Evolutionary conservation across 1,140 invertebrate species (phyloP).

Genomic region (Drosophila cardini): DNA sequence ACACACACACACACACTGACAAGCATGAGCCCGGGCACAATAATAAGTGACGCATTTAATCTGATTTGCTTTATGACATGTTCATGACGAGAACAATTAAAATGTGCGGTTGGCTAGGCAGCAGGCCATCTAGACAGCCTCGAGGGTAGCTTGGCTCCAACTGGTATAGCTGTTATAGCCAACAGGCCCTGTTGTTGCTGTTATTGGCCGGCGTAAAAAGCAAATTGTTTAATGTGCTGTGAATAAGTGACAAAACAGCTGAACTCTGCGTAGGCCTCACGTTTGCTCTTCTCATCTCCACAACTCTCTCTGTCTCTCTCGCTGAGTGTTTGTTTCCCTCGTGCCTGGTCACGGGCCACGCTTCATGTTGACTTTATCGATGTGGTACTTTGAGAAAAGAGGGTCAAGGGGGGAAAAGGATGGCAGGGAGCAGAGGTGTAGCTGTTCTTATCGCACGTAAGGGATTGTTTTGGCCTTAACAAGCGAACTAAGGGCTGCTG

Average conservation of each 20-base stretch:
- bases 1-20: conserved; percentile 13
- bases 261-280: conserved; percentile 62
- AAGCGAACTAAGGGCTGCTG: conserved; percentile 45
- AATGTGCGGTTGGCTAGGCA: conserved; percentile 81
- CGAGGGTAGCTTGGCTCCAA: conserved; percentile 3
- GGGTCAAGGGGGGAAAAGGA: background rate
- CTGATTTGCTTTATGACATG: conserved; percentile 83
- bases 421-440: background rate
- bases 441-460: conserved; percentile 70
- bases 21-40: conserved; percentile 49
- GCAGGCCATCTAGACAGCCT: conserved; percentile 39
- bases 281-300: background rate
- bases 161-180: background rate
- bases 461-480: conserved; percentile 55
- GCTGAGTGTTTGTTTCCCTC: conserved; percentile 4
- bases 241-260: conserved; percentile 83
- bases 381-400: background rate
- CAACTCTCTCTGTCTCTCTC: background rate
- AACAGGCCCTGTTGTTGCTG: conserved; percentile 41
- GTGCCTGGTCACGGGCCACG: conserved; percentile 54
- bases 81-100: conserved; percentile 83
- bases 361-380: conserved; percentile 66
- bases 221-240: conserved; percentile 83
- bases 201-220: conserved; percentile 78
- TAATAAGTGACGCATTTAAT: conserved; percentile 83